These are phyloP conservation scores for Gavia stellata DNA, from an alignment of 2,113 vertebrate genomes.

Conservation along the genomic window DNA sequence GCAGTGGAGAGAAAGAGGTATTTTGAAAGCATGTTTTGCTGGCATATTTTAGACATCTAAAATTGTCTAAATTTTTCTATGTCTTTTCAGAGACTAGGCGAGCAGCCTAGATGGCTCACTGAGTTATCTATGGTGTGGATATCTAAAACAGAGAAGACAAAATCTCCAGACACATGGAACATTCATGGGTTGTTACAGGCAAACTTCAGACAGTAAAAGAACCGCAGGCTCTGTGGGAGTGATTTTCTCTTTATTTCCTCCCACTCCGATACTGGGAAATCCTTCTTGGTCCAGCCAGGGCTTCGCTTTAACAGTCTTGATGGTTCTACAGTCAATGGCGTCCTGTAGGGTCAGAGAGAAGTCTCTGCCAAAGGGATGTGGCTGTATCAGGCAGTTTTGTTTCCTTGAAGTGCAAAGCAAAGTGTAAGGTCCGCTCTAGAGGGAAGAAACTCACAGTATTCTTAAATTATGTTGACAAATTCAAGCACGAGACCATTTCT, in stretches of 20 bases:
- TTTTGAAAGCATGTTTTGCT: not conserved
- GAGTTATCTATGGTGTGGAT: not conserved
- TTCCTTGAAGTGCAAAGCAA: not conserved
- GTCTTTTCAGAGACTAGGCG: not conserved
- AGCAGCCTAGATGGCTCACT: not conserved
- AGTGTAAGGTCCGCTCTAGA: not conserved
- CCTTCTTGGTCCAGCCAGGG: not conserved
- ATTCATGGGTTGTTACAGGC: not conserved
- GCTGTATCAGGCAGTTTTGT: not conserved
- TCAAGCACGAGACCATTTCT: not conserved
- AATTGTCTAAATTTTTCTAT: not conserved
- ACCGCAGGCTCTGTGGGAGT: rapidly evolving
- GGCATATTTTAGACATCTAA: not conserved
- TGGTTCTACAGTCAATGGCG: not conserved
- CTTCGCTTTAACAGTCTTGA: not conserved
- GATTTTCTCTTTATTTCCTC: not conserved
- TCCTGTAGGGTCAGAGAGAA: not conserved
- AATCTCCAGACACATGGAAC: not conserved
- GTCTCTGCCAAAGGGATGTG: not conserved
- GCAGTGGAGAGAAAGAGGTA: not conserved
- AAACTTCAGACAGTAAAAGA: not conserved
- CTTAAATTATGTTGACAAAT: not conserved
- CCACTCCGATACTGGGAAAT: not conserved
- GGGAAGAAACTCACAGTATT: not conserved
- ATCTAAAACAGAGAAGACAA: not conserved